phyloP scores from a whole-genome alignment of 2,797 vertebrate species.

The Poeciliopsis infans region DNA sequence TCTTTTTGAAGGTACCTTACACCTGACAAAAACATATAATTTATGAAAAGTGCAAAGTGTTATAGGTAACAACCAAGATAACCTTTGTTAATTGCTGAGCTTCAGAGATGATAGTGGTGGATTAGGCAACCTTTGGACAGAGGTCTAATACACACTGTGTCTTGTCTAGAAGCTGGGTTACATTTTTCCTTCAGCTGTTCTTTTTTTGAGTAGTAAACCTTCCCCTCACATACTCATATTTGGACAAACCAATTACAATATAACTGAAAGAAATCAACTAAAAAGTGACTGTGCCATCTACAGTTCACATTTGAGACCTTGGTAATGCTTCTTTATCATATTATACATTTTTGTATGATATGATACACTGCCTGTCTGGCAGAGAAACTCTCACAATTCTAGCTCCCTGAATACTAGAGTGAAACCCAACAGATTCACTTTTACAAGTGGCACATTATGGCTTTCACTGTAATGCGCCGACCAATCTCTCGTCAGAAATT shows the following conservation, averaged over 20 bases:
- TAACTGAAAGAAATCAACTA: not conserved
- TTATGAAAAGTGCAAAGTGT: conserved; percentile 17
- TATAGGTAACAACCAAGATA: conserved; percentile 12
- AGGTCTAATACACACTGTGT: conserved; percentile 2
- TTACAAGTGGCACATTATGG: no score
- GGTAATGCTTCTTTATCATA: no score
- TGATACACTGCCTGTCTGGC: no score
- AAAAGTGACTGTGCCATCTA: not conserved
- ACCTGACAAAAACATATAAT: not conserved
- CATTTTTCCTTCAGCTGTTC: not conserved
- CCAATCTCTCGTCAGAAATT: not conserved
- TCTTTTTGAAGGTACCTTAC: not conserved
- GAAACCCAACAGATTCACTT: no score
- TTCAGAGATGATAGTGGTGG: not conserved
- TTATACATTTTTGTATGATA: no score
- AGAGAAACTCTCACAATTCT: no score
- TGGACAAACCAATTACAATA: not conserved
- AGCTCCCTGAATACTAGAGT: no score
- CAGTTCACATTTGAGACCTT: not conserved
- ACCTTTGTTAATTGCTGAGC: not conserved
- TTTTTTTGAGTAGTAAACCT: not conserved
- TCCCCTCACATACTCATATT: not conserved
- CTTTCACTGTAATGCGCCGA: no score
- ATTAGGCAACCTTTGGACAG: conserved; percentile 13
- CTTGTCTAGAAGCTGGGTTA: conserved; percentile 1